Evolutionary conservation across 1,140 invertebrate species (phyloP).

Genomic region (Himalopsyche phryganea): DNA sequence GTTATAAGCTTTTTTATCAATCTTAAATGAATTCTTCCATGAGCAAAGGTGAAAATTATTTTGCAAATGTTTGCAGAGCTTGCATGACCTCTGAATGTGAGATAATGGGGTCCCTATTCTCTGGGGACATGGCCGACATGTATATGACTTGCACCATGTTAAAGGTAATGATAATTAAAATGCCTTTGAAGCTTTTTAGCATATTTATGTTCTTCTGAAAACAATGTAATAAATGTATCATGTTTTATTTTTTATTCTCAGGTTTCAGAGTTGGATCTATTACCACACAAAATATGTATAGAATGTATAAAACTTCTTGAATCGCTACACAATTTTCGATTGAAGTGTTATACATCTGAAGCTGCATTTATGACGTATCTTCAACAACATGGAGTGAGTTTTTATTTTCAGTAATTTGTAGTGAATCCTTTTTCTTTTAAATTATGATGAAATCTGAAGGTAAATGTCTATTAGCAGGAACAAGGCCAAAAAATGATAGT

Average conservation of each 20-base stretch:
- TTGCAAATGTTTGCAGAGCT: constrained; percentile 11
- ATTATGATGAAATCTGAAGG: too few species aligned
- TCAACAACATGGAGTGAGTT: background rate
- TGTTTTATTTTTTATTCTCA: too few species aligned
- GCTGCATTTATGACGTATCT: background rate
- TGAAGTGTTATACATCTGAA: constrained; percentile 6
- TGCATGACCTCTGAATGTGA: constrained; percentile 3
- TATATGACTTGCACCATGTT: constrained; percentile 10
- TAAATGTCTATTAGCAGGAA: too few species aligned
- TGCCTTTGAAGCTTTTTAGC: too few species aligned
- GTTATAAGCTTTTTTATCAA: background rate
- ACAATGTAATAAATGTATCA: too few species aligned
- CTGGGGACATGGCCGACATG: constrained; percentile 1
- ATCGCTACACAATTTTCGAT: constrained; percentile 9
- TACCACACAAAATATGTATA: constrained; percentile 9
- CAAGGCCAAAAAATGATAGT: too few species aligned
- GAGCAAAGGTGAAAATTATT: background rate
- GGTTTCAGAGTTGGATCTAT: constrained; percentile 8
- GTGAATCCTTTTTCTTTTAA: too few species aligned
- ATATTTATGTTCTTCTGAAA: too few species aligned
- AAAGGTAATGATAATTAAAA: too few species aligned
- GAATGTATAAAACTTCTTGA: constrained; percentile 4
- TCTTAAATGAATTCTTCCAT: constrained; percentile 1
- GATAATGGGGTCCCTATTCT: constrained; percentile 8
- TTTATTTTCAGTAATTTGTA: too few species aligned